Evolutionary conservation across 2,113 vertebrate genomes (phyloP).

Genomic region (Natator depressus): DNA sequence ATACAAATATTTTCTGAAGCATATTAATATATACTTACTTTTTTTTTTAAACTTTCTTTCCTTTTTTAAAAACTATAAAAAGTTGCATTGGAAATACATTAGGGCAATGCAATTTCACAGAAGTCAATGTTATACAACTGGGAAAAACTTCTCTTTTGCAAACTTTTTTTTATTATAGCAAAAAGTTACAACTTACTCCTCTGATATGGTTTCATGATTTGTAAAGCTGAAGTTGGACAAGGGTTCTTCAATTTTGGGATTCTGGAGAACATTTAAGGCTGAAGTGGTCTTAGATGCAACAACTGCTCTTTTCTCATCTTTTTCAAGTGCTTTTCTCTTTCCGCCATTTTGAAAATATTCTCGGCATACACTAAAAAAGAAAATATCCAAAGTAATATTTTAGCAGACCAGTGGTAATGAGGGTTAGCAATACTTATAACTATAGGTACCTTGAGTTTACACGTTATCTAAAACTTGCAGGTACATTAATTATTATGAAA

Average conservation of each 20-base stretch:
- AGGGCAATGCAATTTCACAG: not conserved
- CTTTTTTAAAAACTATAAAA: not conserved
- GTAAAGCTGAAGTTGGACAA: constrained; percentile 73
- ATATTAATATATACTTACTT: not conserved
- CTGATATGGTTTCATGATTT: constrained; percentile 75
- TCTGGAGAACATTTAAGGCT: constrained; percentile 71
- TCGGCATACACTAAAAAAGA: constrained; percentile 88
- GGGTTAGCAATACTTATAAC: not conserved
- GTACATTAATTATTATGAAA: not conserved
- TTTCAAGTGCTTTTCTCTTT: constrained; percentile 94
- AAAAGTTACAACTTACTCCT: constrained; percentile 78
- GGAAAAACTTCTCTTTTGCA: not conserved
- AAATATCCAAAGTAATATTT: constrained; percentile 1
- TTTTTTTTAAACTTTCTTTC: not conserved
- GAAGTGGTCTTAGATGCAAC: constrained; percentile 78
- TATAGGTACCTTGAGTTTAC: not conserved
- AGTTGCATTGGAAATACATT: not conserved
- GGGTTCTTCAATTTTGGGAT: constrained; percentile 76
- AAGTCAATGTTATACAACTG: not conserved
- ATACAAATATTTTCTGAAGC: not conserved
- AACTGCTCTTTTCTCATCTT: constrained; percentile 92
- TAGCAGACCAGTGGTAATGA: not conserved
- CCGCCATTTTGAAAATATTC: constrained; percentile 97
- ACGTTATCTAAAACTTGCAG: not conserved
- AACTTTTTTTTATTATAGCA: not conserved